phyloP scores from a whole-genome alignment of 1,140 invertebrate genomes.

The Whitmania pigra region DNA sequence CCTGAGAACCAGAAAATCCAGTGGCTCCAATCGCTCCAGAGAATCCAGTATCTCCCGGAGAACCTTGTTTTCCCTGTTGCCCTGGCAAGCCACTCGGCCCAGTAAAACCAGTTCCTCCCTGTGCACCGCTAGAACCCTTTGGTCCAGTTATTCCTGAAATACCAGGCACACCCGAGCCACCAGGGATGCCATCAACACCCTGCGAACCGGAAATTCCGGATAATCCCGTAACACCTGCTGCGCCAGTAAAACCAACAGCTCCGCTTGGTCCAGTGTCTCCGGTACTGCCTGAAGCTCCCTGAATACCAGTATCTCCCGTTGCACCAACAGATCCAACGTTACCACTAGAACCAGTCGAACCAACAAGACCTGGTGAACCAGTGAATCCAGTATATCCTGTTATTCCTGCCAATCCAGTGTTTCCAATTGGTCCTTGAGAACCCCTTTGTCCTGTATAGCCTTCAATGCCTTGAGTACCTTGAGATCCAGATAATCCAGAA shows the following conservation, averaged over 20 bases:
- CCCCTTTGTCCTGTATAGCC: constrained; percentile 16
- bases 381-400: constrained; percentile 18
- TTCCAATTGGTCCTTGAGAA: constrained; percentile 11
- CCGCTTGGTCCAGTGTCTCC: constrained; percentile 27
- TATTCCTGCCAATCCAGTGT: constrained; percentile 17
- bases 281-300: constrained; percentile 23
- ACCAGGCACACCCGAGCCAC: not conserved
- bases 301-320: constrained; percentile 12
- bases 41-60: constrained; percentile 18
- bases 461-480: constrained; percentile 26
- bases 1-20: constrained; percentile 13
- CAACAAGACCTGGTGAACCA: constrained; percentile 18
- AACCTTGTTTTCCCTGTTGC: constrained; percentile 9
- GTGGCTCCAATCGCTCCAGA: constrained; percentile 6
- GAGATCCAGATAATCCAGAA: constrained; percentile 19
- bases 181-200: not conserved
- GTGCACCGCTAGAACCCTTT: constrained; percentile 9
- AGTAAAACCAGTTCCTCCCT: constrained; percentile 1
- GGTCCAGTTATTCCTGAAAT: constrained; percentile 12
- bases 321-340: constrained; percentile 50
- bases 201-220: constrained; percentile 11
- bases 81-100: constrained; percentile 3
- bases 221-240: constrained; percentile 16
- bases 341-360: constrained; percentile 10
- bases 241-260: constrained; percentile 19